Evolutionary conservation across 2,113 vertebrate species (phyloP).

Genomic region (Megalops atlanticus): DNA sequence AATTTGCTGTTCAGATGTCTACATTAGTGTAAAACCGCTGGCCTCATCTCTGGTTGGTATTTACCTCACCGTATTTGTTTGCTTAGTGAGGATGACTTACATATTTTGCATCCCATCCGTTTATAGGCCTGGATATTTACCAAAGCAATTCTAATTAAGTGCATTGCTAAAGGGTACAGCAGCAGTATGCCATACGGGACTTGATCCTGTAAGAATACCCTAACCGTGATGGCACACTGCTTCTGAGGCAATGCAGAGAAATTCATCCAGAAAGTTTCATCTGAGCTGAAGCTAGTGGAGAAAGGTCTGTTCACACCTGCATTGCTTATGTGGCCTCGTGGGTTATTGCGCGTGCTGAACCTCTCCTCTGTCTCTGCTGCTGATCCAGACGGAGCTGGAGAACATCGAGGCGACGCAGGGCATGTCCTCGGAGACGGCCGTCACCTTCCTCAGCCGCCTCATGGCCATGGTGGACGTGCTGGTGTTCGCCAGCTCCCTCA

Average conservation of each 20-base stretch:
- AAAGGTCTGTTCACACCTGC: background rate
- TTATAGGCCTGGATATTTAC: background rate
- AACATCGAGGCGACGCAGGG: conserved; percentile 98
- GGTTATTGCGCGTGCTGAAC: background rate
- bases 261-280: background rate
- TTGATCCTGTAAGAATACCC: background rate
- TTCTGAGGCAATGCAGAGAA: background rate
- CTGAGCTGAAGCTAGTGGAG: background rate
- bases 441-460: conserved; percentile 93
- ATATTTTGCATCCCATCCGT: background rate
- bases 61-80: background rate
- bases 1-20: background rate
- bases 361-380: conserved; percentile 2
- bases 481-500: conserved; percentile 97
- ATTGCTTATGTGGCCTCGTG: background rate
- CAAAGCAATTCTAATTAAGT: background rate
- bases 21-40: too few relatives aligned
- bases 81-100: background rate
- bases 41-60: background rate
- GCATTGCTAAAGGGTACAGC: background rate
- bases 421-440: conserved; percentile 97
- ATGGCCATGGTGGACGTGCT: conserved; percentile 99
- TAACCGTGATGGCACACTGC: too few relatives aligned
- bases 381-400: conserved; percentile 90
- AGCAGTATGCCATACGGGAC: background rate